Base-by-base conservation (phyloP, 2,888 invertebrate genomes). In the Harmothoe impar region DNA sequence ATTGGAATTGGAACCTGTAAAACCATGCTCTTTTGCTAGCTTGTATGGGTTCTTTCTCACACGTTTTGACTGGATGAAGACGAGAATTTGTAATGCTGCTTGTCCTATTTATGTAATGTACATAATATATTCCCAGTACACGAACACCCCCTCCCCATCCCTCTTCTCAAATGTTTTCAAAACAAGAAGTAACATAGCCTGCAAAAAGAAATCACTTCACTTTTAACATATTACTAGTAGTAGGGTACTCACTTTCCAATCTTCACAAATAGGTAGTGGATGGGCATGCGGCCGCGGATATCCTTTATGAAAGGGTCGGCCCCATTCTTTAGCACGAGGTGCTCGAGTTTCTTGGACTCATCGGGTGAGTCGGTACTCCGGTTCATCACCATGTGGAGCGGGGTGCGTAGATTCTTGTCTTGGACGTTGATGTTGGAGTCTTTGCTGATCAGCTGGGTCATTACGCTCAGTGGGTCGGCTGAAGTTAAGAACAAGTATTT, bases 251-350 rank as follows among this genome's bases (percentile, higher is more conserved):
- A 81, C 81, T 17, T 17, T 33, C 81, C 81, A 43, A 81, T 81
- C 92, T 95, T 95, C 17, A 95, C 94, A 93, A 96, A 96, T 0
- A 96, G 96, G 93, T 96, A 96, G 93, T 96, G 96, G 31, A 96
- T 94, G 17, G 96, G 96, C 31, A 95, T 94, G 89, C 96, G 93
- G 23, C 94, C 94, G 15, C 94, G 92, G 23, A 93, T 93, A 91
- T 96, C 96, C 90, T 93, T 94, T 12, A 94, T 93, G 91, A 95
- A 94, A 7, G 94, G 93, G 91, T 95, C 93, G 3, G 95, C 96
- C 35, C 95, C 95, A 25, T 94, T 93, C 62, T 94, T 93, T 20
- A 96, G 93, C 20, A 96, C 93, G 81, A 94, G 93, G 89, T 96
- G 96, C 93, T 96, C 96, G 35, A 96, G 92, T 29, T 96, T 96